These are phyloP conservation scores for Huso huso DNA, from an alignment of 2,797 vertebrate species.

Conservation along the genomic window DNA sequence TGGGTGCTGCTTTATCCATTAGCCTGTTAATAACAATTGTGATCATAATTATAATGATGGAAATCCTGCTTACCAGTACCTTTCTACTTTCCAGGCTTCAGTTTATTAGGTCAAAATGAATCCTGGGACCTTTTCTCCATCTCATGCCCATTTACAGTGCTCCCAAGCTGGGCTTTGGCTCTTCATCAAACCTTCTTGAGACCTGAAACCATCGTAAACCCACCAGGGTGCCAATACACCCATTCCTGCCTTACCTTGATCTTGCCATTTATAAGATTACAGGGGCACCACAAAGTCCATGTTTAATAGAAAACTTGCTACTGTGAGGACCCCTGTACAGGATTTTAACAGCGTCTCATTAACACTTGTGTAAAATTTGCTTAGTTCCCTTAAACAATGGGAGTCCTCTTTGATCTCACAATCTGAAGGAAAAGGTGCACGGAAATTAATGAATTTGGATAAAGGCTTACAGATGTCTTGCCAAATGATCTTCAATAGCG, in stretches of 20 bases:
- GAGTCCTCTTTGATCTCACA: slow-evolving; percentile 26
- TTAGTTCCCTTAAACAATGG: slow-evolving; percentile 17
- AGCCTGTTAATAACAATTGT: not conserved
- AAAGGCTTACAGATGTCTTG: not conserved
- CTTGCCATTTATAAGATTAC: slow-evolving; percentile 27
- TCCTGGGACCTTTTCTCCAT: not conserved
- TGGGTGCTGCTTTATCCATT: not conserved
- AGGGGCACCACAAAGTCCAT: slow-evolving; percentile 11
- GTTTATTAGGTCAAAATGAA: slow-evolving; percentile 8
- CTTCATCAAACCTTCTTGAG: slow-evolving; percentile 28
- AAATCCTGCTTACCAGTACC: not conserved
- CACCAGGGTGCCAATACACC: slow-evolving; percentile 25
- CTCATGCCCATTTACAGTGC: slow-evolving; percentile 25
- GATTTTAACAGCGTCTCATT: slow-evolving; percentile 22
- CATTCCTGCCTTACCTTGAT: slow-evolving; percentile 34
- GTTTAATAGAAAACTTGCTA: slow-evolving; percentile 15
- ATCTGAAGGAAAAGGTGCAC: slow-evolving; percentile 8
- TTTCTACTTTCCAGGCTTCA: slow-evolving; percentile 16
- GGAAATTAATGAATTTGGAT: not conserved
- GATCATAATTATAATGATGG: slow-evolving; percentile 3
- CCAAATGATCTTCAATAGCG: no score
- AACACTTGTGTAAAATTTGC: slow-evolving; percentile 18
- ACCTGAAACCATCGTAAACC: slow-evolving; percentile 33
- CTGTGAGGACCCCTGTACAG: slow-evolving; percentile 16
- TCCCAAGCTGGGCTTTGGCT: slow-evolving; percentile 28